Conservation (phyloP, 2,113 vertebrate genomes). For the Tetrao urogallus region DNA sequence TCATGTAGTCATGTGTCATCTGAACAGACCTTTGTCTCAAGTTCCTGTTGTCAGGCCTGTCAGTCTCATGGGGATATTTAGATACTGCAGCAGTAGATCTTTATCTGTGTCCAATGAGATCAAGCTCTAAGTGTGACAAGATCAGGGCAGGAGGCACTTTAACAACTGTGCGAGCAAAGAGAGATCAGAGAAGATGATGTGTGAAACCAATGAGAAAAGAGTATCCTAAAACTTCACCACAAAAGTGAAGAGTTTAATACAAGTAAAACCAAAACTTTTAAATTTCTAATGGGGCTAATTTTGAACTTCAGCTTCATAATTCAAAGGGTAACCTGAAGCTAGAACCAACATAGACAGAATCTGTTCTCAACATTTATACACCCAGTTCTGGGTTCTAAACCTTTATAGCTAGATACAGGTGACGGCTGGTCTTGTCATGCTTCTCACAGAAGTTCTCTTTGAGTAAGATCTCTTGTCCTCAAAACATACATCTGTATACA, state of each 20-base stretch:
- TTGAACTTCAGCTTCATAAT: not conserved
- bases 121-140: not conserved
- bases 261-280: not conserved
- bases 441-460: not conserved
- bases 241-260: not conserved
- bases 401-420: not conserved
- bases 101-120: not conserved
- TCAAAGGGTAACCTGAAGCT: not conserved
- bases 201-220: not conserved
- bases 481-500: not conserved
- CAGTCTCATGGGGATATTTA: not conserved
- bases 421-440: not conserved
- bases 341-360: not conserved
- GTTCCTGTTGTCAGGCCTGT: not conserved
- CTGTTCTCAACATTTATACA: not conserved
- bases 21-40: not conserved
- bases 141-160: not conserved
- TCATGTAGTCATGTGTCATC: not conserved
- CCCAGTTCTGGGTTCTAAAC: not conserved
- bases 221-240: not conserved
- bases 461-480: not conserved
- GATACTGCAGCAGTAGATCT: not conserved
- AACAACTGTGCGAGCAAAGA: not conserved
- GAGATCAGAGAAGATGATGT: not conserved
- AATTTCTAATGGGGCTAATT: not conserved